Evolutionary conservation across 2,888 invertebrate species (phyloP).

Genomic region (Zelleria hepariella): DNA sequence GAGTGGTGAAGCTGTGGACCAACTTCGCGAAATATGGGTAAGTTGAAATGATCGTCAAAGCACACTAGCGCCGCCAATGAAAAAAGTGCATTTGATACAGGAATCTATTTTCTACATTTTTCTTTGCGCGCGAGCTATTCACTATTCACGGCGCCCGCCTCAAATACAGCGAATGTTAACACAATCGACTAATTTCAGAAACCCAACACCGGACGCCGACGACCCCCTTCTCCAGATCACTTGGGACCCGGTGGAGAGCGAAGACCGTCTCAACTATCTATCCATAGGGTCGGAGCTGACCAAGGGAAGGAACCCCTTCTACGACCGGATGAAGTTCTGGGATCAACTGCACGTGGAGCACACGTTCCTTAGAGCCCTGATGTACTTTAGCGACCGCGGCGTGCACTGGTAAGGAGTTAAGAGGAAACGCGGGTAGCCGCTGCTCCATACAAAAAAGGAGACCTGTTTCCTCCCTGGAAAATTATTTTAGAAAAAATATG

Average conservation of each 20-base stretch:
- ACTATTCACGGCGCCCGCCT: no score
- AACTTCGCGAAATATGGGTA: constrained; percentile 67
- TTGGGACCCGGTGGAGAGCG: constrained; percentile 54
- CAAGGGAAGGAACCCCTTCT: constrained; percentile 53
- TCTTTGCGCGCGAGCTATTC: no score
- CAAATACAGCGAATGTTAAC: no score
- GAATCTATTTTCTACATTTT: no score
- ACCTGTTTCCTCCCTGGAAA: no score
- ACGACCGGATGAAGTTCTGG: constrained; percentile 61
- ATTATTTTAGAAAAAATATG: no score
- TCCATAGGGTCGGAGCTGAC: constrained; percentile 55
- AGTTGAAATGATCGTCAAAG: no score
- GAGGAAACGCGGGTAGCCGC: no score
- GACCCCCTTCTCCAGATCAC: constrained; percentile 49
- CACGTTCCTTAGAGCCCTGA: constrained; percentile 36
- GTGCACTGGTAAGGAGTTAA: constrained; percentile 28
- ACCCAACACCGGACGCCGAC: constrained; percentile 53
- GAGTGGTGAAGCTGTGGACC: constrained; percentile 61
- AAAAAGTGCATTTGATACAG: no score
- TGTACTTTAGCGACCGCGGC: constrained; percentile 51
- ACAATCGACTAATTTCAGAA: no score
- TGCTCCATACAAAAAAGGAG: no score
- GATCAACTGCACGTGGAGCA: constrained; percentile 49
- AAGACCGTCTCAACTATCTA: constrained; percentile 48
- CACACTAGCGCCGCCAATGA: no score